Evolutionary conservation across 2,797 vertebrate genomes (phyloP), one percentile per base, ranked within the genome.

Genomic region (Syndactyla subalaris): DNA sequence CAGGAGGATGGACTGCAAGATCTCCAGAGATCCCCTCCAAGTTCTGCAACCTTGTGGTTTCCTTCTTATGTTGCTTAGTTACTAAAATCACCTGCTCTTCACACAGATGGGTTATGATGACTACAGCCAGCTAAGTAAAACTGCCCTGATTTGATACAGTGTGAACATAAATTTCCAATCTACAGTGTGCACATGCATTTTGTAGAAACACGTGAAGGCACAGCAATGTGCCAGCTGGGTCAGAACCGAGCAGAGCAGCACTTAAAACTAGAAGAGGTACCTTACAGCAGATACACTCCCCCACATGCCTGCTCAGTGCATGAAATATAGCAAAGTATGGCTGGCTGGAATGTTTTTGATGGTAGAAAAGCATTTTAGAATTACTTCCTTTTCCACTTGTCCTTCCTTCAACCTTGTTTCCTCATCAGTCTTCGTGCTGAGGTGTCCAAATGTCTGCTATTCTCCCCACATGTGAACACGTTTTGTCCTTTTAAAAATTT

Each of bases 251-350:
- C 62, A 65, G 14, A 90, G 77, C 46, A 85, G 55, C 51, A 78
- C 54, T 9, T 48, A 2, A 10, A 59, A 8, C 13, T 41, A 45
- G 54, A 51, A 85, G 46, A 7, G 0, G 59, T 27, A 48, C 71
- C 78, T 43, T n/a, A 32, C 2, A 87, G 38, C 24, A 59, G n/a
- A 73, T 4, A 38, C 0, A 3, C 41, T 39, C 38, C 32, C 21
- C 23, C 2, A 0, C 5, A 0, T 1, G 39, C 43, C 85, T 2
- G 2, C 51, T 41, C 45, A 49, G 7, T 16, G n/a, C 49, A 26
- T 16, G 8, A 63, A 41, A 84, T 18, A 36, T 14, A 49, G 6
- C 13, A 0, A 88, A 61, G 38, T 19, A 22, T 2, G 2, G 11
- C 19, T 41, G 61, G 14, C 20, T 72, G 61, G 24, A 59, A 77